Percentiles rank a stretch among this genome's conserved stretches.
Evolutionary conservation across 2,888 invertebrate species (phyloP).

Genomic region (Ischnura elegans): DNA sequence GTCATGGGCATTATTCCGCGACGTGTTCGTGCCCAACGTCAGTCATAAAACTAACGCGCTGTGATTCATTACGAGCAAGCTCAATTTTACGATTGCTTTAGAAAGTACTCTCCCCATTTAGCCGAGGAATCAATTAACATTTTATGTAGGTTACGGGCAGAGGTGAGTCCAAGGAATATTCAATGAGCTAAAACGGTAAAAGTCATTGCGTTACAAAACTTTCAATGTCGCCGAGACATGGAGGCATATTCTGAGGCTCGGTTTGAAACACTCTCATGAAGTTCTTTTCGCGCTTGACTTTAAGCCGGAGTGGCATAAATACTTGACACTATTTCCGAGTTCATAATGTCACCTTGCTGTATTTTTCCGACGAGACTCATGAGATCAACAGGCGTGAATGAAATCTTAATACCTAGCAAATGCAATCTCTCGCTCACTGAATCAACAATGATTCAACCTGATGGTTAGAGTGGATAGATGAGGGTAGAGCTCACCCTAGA

Average conservation of each 20-base stretch:
- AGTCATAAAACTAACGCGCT: neutral
- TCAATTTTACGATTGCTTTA: neutral
- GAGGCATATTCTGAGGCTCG: neutral
- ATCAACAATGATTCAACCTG: neutral
- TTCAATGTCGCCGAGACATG: neutral
- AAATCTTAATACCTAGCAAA: neutral
- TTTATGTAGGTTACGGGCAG: neutral
- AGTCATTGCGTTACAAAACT: neutral
- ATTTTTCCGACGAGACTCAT: neutral
- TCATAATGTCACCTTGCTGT: neutral
- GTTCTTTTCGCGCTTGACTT: neutral
- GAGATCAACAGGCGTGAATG: neutral
- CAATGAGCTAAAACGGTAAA: neutral
- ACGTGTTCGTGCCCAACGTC: neutral
- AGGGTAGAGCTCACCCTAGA: too few species aligned
- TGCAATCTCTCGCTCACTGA: too few species aligned
- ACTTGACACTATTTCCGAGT: neutral
- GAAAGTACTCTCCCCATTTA: neutral
- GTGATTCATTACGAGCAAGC: neutral
- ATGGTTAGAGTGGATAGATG: too few species aligned
- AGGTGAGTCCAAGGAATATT: neutral
- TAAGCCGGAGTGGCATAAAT: neutral
- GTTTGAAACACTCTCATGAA: neutral
- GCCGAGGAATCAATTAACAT: neutral
- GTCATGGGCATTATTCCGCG: neutral